Evolutionary conservation across 2,797 vertebrate genomes (phyloP).

Genomic region (Ctenochaetus hawaiiensis): DNA sequence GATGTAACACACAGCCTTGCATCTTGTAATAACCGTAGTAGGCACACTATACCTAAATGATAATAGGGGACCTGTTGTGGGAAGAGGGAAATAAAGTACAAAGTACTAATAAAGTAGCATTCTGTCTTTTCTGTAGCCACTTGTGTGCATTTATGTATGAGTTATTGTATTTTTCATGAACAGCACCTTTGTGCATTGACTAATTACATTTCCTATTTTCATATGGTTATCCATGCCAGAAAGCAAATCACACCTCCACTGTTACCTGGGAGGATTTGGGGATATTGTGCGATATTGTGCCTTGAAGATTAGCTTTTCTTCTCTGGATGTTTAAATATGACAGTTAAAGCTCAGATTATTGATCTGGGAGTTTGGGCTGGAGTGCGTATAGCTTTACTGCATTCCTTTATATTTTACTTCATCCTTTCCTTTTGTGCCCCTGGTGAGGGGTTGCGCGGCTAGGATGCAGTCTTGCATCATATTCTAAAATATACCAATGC

Average conservation of each 20-base stretch:
- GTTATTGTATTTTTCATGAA: slow-evolving; percentile 58
- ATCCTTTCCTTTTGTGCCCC: slow-evolving; percentile 22
- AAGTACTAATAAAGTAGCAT: slow-evolving; percentile 1
- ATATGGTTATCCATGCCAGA: slow-evolving; percentile 55
- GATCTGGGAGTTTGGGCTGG: slow-evolving; percentile 69
- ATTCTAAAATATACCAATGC: slow-evolving; percentile 31
- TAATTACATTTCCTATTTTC: slow-evolving; percentile 68
- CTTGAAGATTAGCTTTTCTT: slow-evolving; percentile 69
- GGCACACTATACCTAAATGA: slow-evolving; percentile 8
- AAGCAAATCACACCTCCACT: slow-evolving; percentile 59
- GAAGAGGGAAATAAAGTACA: slow-evolving; percentile 3
- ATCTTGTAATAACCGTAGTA: slow-evolving; percentile 13
- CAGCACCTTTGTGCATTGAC: slow-evolving; percentile 54
- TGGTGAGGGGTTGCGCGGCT: slow-evolving; percentile 42
- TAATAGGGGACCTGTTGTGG: slow-evolving; percentile 25
- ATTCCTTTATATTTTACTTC: slow-evolving; percentile 48
- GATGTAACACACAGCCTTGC: slow-evolving; percentile 9
- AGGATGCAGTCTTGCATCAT: slow-evolving; percentile 57
- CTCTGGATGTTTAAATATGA: slow-evolving; percentile 69
- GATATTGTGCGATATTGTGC: slow-evolving; percentile 66
- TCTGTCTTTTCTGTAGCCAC: slow-evolving; percentile 15
- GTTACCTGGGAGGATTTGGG: slow-evolving; percentile 61
- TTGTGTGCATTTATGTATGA: slow-evolving; percentile 38
- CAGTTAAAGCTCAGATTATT: slow-evolving; percentile 70
- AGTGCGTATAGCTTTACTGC: slow-evolving; percentile 40